Evolutionary conservation across 2,888 invertebrate species (phyloP).

Genomic region (Nudaria mundana): DNA sequence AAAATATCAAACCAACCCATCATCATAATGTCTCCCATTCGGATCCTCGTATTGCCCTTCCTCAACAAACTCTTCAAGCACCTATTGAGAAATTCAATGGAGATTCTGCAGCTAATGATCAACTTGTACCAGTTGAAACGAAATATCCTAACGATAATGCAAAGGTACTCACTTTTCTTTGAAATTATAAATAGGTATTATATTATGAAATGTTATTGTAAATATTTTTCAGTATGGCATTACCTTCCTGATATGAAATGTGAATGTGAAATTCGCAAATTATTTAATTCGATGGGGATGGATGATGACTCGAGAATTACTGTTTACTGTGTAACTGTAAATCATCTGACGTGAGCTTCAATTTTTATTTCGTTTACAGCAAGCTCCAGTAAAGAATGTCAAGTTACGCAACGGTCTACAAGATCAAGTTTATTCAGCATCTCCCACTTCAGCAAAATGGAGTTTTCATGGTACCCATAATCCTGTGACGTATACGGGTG

Average conservation of each 20-base stretch:
- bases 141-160: slow-evolving; percentile 16
- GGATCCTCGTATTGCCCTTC: slow-evolving; percentile 49
- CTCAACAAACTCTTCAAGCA: slow-evolving; percentile 26
- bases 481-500: slow-evolving; percentile 19
- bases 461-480: slow-evolving; percentile 55
- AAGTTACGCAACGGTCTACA: slow-evolving; percentile 65
- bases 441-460: slow-evolving; percentile 60
- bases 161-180: not conserved
- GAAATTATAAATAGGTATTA: no score
- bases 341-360: no score
- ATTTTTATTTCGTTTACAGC: no score
- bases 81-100: slow-evolving; percentile 61
- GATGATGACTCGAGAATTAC: no score
- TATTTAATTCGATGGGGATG: no score
- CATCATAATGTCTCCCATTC: slow-evolving; percentile 45
- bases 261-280: no score
- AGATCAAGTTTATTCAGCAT: slow-evolving; percentile 59
- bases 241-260: no score
- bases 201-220: no score
- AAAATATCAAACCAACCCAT: slow-evolving; percentile 42
- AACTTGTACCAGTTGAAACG: slow-evolving; percentile 18
- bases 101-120: slow-evolving; percentile 50
- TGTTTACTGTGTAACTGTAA: no score
- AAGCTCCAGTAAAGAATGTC: slow-evolving; percentile 16
- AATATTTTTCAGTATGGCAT: no score